Conservation (phyloP, 2,888 invertebrate species). For the Drosophila kanekoi region DNA sequence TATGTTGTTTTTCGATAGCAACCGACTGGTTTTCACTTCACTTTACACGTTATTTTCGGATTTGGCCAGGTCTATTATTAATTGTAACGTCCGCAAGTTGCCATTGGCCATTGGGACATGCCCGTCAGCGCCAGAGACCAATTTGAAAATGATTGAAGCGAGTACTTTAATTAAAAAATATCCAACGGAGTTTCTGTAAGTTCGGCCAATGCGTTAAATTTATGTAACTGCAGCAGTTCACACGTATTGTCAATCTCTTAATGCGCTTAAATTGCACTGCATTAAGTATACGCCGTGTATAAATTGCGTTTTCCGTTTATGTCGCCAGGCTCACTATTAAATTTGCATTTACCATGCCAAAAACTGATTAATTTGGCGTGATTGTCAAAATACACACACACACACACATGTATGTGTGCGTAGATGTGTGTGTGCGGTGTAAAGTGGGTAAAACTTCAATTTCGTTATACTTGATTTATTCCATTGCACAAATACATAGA, state of each 20-base stretch:
- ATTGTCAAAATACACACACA: constrained; percentile 10
- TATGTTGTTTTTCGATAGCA: constrained; percentile 17
- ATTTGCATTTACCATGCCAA: constrained; percentile 34
- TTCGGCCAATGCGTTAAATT: neutral
- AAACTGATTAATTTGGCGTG: constrained; percentile 50
- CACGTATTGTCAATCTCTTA: constrained; percentile 33
- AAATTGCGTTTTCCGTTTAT: neutral
- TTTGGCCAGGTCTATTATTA: constrained; percentile 58
- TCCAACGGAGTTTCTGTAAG: constrained; percentile 2
- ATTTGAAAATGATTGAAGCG: constrained; percentile 10
- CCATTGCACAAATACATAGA: constrained; percentile 8
- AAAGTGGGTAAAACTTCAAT: constrained; percentile 23
- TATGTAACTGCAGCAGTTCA: constrained; percentile 1
- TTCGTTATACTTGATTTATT: constrained; percentile 51
- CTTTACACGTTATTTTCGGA: constrained; percentile 61
- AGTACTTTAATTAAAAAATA: constrained; percentile 53
- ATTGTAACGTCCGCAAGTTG: constrained; percentile 42
- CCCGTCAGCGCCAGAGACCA: constrained; percentile 5
- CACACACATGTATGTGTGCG: neutral
- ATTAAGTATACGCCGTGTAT: constrained; percentile 50
- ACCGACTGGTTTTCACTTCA: constrained; percentile 7
- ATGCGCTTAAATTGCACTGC: constrained; percentile 35
- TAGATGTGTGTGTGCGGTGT: neutral
- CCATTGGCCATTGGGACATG: constrained; percentile 16
- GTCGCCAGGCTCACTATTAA: constrained; percentile 28